Base-by-base conservation (phyloP, 1,140 invertebrate species). In the Drosophila bipectinata region DNA sequence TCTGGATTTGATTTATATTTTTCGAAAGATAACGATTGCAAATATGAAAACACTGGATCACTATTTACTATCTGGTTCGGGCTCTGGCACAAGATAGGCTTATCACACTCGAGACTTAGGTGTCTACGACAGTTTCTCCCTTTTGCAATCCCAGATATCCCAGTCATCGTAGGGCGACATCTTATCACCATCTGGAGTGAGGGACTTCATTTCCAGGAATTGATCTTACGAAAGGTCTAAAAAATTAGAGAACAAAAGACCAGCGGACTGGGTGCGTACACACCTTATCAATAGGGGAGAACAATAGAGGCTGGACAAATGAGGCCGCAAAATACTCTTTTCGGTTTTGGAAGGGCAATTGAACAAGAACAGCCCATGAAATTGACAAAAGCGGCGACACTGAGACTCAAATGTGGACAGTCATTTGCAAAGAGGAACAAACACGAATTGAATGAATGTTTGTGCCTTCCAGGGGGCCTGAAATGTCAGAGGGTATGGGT, bases 401-500 rank as follows among this genome's bases (percentile, higher is more conserved):
- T 57, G 66, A 30, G 59, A 60, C 15, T 61, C 18, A 28, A 44
- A 67, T 37, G 6, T 24, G 14, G 34, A 47, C 45, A 73, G 79
- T 77, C 52, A 72, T 64, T 68, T 77, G 73, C 60, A 58, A 57
- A 52, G 76, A 62, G 60, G 61, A 69, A 76, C 80, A 77, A 84
- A 84, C 77, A 75, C 52, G 39, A 61, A 85, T 85, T 85, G 81
- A 85, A 85, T 80, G 77, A 80, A 28, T 44, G 41, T 44, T 44
- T 14, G n/a, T 18, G 41, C 41, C 41, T 44, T 8, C 15, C 41
- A 37, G 34, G 34, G 34, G 34, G 34, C 8, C 14, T 18, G 41
- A n/a, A 14, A 14, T 14, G 41, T 44, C 39, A 14, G 14, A 41
- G n/a, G 39, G 39, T 7, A 41, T 8, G 39, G 39, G 39, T 41